Percentiles rank a stretch among this genome's conserved stretches.
Conservation (phyloP, 2,888 invertebrate species). For the Cephus pygmeus region DNA sequence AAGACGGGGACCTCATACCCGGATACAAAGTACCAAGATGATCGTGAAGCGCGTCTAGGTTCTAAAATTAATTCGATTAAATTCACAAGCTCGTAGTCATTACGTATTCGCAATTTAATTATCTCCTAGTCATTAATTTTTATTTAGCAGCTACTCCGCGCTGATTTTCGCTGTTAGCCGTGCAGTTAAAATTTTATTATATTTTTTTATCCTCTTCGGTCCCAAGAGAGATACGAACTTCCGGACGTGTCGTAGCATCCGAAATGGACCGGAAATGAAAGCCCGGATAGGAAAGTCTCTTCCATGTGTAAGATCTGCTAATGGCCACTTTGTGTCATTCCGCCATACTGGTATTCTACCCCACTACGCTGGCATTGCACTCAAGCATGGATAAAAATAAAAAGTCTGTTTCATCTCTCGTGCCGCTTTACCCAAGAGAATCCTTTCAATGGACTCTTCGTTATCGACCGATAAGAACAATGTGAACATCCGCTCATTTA, state of each 20-base stretch:
- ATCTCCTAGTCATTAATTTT: not conserved
- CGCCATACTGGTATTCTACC: not conserved
- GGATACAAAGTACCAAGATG: conserved; percentile 94
- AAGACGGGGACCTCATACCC: conserved; percentile 95
- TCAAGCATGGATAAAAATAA: not conserved
- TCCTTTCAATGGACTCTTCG: not conserved
- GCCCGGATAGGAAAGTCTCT: not conserved
- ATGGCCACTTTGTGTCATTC: not conserved
- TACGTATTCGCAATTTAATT: not conserved
- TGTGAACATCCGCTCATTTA: not conserved
- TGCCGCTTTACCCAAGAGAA: not conserved
- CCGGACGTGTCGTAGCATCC: not conserved
- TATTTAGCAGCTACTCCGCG: not conserved
- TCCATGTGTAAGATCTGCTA: not conserved
- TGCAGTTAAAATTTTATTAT: not conserved
- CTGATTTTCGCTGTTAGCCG: not conserved
- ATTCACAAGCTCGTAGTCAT: not conserved
- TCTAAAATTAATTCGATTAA: conserved; percentile 69
- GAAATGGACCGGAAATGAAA: not conserved
- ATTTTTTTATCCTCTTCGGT: not conserved
- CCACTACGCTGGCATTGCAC: not conserved
- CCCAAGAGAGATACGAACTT: not conserved
- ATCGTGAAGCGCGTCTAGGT: conserved; percentile 95
- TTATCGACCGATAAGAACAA: not conserved
- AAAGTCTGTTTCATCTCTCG: not conserved